Evolutionary conservation across 2,888 invertebrate species (phyloP).

Genomic region (Thereva nobilitata): DNA sequence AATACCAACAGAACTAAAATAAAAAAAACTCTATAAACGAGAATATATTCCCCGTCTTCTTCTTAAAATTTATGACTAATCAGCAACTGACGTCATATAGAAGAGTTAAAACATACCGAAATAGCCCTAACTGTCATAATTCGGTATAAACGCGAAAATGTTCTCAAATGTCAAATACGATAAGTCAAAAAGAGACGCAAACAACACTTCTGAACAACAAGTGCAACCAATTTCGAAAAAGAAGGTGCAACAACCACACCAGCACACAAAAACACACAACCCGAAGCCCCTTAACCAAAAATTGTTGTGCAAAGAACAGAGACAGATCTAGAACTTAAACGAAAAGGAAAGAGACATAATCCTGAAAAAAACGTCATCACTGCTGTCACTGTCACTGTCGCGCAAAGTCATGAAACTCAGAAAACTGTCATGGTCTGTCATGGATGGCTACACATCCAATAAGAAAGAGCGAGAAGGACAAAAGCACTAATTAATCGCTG

Average conservation of each 20-base stretch:
- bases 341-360: no score
- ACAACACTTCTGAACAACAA: slow-evolving; percentile 4
- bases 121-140: no score
- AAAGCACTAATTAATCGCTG: neutral
- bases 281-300: neutral
- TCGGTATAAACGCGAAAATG: no score
- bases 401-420: neutral
- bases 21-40: no score
- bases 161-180: no score
- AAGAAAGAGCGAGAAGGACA: slow-evolving; percentile 4
- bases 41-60: no score
- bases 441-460: neutral
- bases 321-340: no score
- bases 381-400: no score
- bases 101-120: slow-evolving; percentile 5
- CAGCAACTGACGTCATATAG: slow-evolving; percentile 19
- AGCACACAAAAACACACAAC: neutral
- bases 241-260: slow-evolving; percentile 19
- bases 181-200: slow-evolving; percentile 1
- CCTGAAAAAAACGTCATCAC: no score
- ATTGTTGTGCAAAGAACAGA: neutral
- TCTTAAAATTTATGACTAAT: slow-evolving; percentile 9
- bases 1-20: no score
- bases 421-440: neutral
- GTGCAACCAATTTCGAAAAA: slow-evolving; percentile 17